Base-by-base conservation (phyloP, 2,888 invertebrate species). In the Lasioglossum malachurum region DNA sequence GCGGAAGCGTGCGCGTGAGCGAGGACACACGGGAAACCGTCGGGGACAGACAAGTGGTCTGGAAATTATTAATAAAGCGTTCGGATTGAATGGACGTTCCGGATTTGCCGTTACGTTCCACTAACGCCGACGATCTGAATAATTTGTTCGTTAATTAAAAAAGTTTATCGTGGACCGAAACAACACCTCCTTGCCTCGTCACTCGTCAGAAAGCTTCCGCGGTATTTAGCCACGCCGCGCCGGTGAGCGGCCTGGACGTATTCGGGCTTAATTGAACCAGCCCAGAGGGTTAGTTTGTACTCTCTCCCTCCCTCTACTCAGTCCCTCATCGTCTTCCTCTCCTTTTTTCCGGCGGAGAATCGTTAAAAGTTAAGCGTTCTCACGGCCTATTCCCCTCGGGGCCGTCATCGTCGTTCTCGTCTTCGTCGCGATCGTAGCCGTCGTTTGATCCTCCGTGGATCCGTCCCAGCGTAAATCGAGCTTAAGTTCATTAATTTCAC, bases 401-500 rank as follows among this genome's bases (percentile, higher is more conserved):
- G 84, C 78, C 86, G 31, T 84, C 83, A 74, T 86, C 84, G 80
- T 69, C 84, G 86, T 88, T 76, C 84, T 77, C 78, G 44, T 86
- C 73, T 46, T 60, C 77, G 35, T 38, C 67, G 35, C 78, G 64
- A 67, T 85, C 88, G 81, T 83, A 76, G 85, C 78, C 72, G 82
- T 60, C 89, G 90, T 92, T 92, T 91, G 91, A 92, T 91, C 91
- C 88, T 88, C 75, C 84, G 86, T 69, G 85, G 67, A 82, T 88
- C 86, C 77, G 78, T 84, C 74, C 64, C 86, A 84, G 88, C 89
- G 91, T 91, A 93, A 92, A 90, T 89, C 91, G 91, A 89, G 91
- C 92, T 90, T 92, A 92, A 93, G 94, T 93, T 93, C 94, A 93
- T 94, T 93, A 93, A 93, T 93, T 93, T 92, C 91, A 90, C 90